Base-by-base conservation (phyloP, 2,888 invertebrate genomes). In the Lamellibrachia satsuma region DNA sequence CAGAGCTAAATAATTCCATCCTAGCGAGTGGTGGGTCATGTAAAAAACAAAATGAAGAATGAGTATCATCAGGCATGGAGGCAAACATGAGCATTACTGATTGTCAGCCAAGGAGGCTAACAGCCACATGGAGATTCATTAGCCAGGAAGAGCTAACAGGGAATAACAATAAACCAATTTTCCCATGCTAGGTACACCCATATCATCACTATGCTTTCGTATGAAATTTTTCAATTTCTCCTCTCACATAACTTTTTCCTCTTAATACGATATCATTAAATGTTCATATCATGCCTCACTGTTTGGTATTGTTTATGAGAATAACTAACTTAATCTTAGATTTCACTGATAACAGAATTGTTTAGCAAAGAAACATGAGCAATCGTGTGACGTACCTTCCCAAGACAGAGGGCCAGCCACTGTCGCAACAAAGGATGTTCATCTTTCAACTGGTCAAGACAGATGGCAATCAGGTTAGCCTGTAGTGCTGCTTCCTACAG, bases 321-420 rank as follows among this genome's bases (percentile, higher is more conserved):
- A 27, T 27, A 91, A 52, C 27, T 15, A 27, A 51, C 51, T n/a
- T 52, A 91, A 91, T 15, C 7, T 11, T 15, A 91, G 15, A 52
- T 91, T 91, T 15, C 15, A 91, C 9, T 91, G 52, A n/a, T n/a
- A 39, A 51, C 52, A 27, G 3, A 91, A 27, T 15, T 6, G 2
- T 52, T n/a, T 15, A 39, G 52, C 91, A 15, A 11, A 52, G 22
- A 55, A 52, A 91, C 7, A 39, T 7, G 27, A 57, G 90, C 11
- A 15, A 75, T 60, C 51, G 11, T 15, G n/a, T 11, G 7, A 93
- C 93, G n/a, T 92, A 96, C 96, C 95, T 96, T 96, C 52, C 98
- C 99, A 94, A 99, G 97, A 96, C 98, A 98, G 94, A 99, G 97
- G 94, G 98, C 98, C 93, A 99, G 97, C 99, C 99, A 99, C 93